Evolutionary conservation across 2,888 invertebrate genomes (phyloP).

Genomic region (Mechanitis messenoides): DNA sequence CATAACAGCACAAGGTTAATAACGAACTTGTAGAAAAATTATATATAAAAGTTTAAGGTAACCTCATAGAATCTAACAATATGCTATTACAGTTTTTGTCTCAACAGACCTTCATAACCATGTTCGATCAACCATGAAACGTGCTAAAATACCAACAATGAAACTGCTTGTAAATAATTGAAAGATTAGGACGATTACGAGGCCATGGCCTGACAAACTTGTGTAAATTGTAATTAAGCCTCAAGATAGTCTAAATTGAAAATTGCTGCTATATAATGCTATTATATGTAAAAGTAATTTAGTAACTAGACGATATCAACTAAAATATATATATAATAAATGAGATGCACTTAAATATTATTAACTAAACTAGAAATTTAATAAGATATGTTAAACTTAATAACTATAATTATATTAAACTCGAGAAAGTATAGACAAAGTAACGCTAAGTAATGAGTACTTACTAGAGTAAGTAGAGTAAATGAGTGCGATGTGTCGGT

Average conservation of each 20-base stretch:
- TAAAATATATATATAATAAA: background rate
- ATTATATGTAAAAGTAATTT: background rate
- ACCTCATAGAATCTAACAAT: too few species aligned
- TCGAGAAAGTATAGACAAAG: background rate
- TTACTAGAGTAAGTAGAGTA: constrained; percentile 79
- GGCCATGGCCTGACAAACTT: constrained; percentile 41
- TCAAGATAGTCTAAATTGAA: constrained; percentile 3
- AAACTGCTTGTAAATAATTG: constrained; percentile 45
- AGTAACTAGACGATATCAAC: background rate
- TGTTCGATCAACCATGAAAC: constrained; percentile 29
- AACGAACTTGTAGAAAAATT: too few species aligned
- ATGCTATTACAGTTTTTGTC: background rate
- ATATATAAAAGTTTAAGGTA: too few species aligned
- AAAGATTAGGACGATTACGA: constrained; percentile 50
- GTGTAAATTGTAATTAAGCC: constrained; percentile 19
- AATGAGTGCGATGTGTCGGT: constrained; percentile 79
- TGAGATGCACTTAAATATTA: background rate
- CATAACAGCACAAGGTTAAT: too few species aligned
- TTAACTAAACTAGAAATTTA: too few species aligned
- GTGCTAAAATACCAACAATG: constrained; percentile 29
- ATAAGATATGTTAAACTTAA: background rate
- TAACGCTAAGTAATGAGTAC: constrained; percentile 30
- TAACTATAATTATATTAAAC: background rate
- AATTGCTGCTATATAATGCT: background rate
- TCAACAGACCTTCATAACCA: constrained; percentile 17